Percentiles rank a stretch among this genome's conserved stretches.
Evolutionary conservation across 2,888 invertebrate species (phyloP).

Genomic region (Ornithoptera priamus): DNA sequence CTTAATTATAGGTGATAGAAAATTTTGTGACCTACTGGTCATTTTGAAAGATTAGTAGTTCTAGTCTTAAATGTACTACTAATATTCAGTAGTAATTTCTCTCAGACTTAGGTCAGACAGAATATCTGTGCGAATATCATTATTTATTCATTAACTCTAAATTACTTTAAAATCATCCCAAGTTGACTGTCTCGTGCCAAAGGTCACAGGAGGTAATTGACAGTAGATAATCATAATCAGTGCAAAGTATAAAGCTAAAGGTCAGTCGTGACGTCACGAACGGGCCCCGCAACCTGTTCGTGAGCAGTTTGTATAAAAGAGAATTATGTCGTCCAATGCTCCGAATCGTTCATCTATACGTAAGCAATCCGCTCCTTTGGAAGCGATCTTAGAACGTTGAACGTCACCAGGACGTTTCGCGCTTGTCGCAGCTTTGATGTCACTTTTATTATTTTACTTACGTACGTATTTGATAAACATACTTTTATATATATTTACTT

Average conservation of each 20-base stretch:
- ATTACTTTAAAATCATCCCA: not conserved
- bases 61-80: too few species aligned
- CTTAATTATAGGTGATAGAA: too few species aligned
- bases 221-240: constrained; percentile 1
- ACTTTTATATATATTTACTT: too few species aligned
- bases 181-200: not conserved
- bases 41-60: too few species aligned
- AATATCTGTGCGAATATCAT: too few species aligned
- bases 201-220: constrained; percentile 13
- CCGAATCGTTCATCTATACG: not conserved
- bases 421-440: not conserved
- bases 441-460: not conserved
- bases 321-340: constrained; percentile 9
- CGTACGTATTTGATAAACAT: not conserved
- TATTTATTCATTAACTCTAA: not conserved
- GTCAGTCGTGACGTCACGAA: constrained; percentile 20
- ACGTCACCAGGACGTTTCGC: not conserved
- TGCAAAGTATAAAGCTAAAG: constrained; percentile 19
- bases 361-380: not conserved
- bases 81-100: too few species aligned
- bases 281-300: constrained; percentile 7
- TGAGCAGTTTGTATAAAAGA: constrained; percentile 7
- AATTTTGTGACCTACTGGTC: too few species aligned
- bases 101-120: too few species aligned
- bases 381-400: not conserved